These are phyloP conservation scores for Onychomys arenicola DNA, from an alignment of 2,797 vertebrate genomes.

Conservation along the genomic window DNA sequence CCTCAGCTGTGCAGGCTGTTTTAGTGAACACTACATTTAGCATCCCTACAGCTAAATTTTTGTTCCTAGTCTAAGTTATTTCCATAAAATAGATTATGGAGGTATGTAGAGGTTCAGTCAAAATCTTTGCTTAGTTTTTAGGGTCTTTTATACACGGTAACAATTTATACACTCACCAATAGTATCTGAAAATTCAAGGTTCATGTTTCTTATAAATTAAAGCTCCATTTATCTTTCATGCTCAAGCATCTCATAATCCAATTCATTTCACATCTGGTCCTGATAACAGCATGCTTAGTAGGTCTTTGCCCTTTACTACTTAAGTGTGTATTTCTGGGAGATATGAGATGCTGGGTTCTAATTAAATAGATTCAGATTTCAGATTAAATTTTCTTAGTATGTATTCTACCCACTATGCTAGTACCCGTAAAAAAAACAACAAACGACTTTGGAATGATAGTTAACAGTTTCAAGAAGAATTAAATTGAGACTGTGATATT, in stretches of 20 bases:
- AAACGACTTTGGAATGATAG: slow-evolving; percentile 40
- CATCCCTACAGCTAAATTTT: slow-evolving; percentile 34
- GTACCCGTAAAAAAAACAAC: slow-evolving; percentile 58
- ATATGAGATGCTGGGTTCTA: slow-evolving; percentile 59
- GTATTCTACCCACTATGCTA: slow-evolving; percentile 47
- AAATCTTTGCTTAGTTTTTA: slow-evolving; percentile 40
- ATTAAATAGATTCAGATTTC: slow-evolving; percentile 70
- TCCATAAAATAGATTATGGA: slow-evolving; percentile 48
- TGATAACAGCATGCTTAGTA: slow-evolving; percentile 47
- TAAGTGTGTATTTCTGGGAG: slow-evolving; percentile 59
- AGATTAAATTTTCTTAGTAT: slow-evolving; percentile 66
- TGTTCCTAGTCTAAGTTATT: slow-evolving; percentile 16
- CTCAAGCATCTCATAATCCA: slow-evolving; percentile 19
- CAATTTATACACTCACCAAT: neutral
- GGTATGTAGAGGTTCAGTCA: neutral
- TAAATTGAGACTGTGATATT: slow-evolving; percentile 69
- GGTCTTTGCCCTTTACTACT: slow-evolving; percentile 56
- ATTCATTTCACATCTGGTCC: slow-evolving; percentile 68
- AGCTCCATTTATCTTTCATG: slow-evolving; percentile 35
- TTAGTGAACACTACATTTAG: slow-evolving; percentile 34
- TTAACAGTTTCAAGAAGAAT: slow-evolving; percentile 68
- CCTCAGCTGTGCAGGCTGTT: neutral
- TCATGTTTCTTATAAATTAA: slow-evolving; percentile 54
- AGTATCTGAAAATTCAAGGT: slow-evolving; percentile 28
- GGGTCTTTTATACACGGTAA: neutral